phyloP scores from a whole-genome alignment of 2,888 invertebrate genomes.

The Aleiodes alternator region DNA sequence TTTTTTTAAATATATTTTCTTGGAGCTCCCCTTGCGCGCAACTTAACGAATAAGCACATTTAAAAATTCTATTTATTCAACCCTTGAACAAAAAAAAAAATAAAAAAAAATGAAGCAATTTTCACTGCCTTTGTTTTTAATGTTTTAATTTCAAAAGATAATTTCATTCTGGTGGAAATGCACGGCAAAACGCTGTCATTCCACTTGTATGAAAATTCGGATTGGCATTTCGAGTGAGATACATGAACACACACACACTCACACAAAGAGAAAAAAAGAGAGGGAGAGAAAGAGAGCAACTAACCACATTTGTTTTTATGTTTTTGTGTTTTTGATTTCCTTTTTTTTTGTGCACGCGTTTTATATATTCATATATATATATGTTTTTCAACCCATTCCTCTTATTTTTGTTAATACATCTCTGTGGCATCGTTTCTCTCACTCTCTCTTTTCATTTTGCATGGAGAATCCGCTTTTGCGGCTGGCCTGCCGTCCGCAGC shows the following conservation, averaged over 20 bases:
- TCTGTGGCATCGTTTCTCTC: constrained; percentile 42
- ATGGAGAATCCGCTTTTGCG: constrained; percentile 69
- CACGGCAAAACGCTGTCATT: constrained; percentile 23
- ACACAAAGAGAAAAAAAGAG: not conserved
- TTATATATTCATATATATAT: not conserved
- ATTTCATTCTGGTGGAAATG: constrained; percentile 24
- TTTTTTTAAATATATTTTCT: constrained; percentile 20
- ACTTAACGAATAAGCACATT: constrained; percentile 38
- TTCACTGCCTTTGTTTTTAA: constrained; percentile 3
- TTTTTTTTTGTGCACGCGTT: constrained; percentile 31
- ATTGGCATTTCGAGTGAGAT: constrained; percentile 38
- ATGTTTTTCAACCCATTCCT: not conserved
- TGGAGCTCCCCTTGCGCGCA: constrained; percentile 17
- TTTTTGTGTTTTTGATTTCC: constrained; percentile 23
- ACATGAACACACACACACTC: not conserved
- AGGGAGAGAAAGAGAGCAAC: not conserved
- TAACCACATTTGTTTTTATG: constrained; percentile 28
- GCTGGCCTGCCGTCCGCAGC: constrained; percentile 61
- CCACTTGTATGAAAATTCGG: constrained; percentile 20
- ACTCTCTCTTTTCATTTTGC: constrained; percentile 50
- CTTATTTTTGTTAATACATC: constrained; percentile 49
- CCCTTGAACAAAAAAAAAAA: not conserved
- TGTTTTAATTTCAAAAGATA: constrained; percentile 26
- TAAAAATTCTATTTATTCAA: not conserved
- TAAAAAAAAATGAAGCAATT: not conserved